A percentile compares a stretch with the other conserved stretches of the same genome.
Evolutionary conservation across 2,888 invertebrate species (phyloP).

Genomic region (Troglohyphantes excavatus): DNA sequence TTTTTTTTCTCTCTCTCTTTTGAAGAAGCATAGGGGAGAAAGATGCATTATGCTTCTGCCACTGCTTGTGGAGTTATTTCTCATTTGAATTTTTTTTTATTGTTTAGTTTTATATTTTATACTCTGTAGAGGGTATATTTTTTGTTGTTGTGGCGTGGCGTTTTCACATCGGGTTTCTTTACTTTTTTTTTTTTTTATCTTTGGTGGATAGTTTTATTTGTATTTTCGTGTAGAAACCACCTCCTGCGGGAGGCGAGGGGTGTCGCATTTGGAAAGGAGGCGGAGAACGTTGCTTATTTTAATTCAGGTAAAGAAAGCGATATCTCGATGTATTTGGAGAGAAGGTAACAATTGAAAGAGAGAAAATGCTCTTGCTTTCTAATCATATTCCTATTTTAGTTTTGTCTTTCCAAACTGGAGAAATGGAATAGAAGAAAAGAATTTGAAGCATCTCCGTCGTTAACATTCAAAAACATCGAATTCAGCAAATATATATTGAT

Average conservation of each 20-base stretch:
- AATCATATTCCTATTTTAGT: background rate
- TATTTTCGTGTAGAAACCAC: background rate
- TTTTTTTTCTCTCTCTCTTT: background rate
- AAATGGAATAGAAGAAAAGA: too few relatives aligned
- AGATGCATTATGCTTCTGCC: slow-evolving; percentile 55
- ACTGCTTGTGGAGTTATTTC: slow-evolving; percentile 33
- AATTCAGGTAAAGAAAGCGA: background rate
- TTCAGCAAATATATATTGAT: too few relatives aligned
- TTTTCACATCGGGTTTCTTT: slow-evolving; percentile 54
- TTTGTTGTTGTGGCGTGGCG: background rate
- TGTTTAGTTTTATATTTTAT: slow-evolving; percentile 64
- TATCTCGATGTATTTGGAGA: too few relatives aligned
- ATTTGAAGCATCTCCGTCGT: too few relatives aligned
- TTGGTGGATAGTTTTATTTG: slow-evolving; percentile 18
- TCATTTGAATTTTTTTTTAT: slow-evolving; percentile 52
- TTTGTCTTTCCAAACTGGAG: too few relatives aligned
- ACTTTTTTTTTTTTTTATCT: background rate
- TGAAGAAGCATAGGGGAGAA: slow-evolving; percentile 32
- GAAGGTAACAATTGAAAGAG: background rate
- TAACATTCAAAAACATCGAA: too few relatives aligned
- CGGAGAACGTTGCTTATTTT: slow-evolving; percentile 17
- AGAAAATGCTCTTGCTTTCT: background rate
- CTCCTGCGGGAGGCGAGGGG: background rate
- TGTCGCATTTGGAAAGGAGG: slow-evolving; percentile 16
- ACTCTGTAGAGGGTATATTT: background rate